A percentile compares a stretch with the other conserved stretches of the same genome.
These are phyloP conservation scores for Brachyopa scutellaris DNA, from an alignment of 2,888 invertebrate genomes.

Conservation along the genomic window DNA sequence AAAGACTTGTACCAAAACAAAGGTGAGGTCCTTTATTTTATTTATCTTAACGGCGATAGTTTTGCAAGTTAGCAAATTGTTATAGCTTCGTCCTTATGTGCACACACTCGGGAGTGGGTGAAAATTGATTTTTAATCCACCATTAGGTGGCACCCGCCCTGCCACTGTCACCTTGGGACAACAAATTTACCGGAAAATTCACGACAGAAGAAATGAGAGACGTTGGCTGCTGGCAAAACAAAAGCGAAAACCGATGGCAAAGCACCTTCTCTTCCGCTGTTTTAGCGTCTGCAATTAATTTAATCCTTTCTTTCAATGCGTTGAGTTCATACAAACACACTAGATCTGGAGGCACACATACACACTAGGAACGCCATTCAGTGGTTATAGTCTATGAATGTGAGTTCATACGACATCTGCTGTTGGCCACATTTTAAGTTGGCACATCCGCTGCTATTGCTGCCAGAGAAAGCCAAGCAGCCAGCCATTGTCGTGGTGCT, in stretches of 20 bases:
- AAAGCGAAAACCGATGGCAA: slow-evolving; percentile 6
- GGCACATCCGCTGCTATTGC: slow-evolving; percentile 40
- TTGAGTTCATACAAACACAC: not conserved
- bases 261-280: slow-evolving; percentile 38
- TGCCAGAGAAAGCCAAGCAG: slow-evolving; percentile 31
- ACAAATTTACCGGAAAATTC: slow-evolving; percentile 60
- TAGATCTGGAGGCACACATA: not conserved
- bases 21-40: not conserved
- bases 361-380: not conserved
- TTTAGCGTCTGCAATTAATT: slow-evolving; percentile 54
- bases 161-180: slow-evolving; percentile 28
- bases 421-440: slow-evolving; percentile 53
- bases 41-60: slow-evolving; percentile 38
- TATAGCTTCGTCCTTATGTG: slow-evolving; percentile 36
- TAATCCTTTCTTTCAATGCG: slow-evolving; percentile 62
- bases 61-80: slow-evolving; percentile 57
- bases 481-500: no score
- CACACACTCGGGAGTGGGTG: slow-evolving; percentile 21
- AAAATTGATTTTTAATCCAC: slow-evolving; percentile 58
- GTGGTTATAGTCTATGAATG: slow-evolving; percentile 40
- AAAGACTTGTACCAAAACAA: no score
- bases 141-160: not conserved
- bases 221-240: no score
- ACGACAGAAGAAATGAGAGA: slow-evolving; percentile 18
- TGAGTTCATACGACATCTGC: slow-evolving; percentile 30